Evolutionary conservation across 1,140 invertebrate species (phyloP).

Genomic region (Hyles vespertilio): DNA sequence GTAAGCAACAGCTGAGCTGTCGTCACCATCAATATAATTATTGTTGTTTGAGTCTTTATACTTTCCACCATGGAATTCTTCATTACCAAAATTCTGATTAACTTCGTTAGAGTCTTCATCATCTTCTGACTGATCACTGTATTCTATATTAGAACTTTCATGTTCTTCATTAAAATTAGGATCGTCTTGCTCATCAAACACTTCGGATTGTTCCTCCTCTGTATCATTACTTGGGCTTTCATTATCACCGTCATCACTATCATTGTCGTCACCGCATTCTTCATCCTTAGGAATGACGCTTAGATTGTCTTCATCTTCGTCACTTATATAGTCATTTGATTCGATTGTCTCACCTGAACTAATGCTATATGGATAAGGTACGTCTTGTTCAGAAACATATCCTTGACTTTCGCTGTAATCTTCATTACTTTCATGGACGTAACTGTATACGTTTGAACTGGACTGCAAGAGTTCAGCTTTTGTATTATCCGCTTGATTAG

Average conservation of each 20-base stretch:
- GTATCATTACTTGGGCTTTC: no score
- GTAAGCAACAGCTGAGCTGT: constrained; percentile 43
- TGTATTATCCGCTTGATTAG: constrained; percentile 17
- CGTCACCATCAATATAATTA: constrained; percentile 38
- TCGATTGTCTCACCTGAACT: constrained; percentile 11
- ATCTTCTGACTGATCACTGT: constrained; percentile 18
- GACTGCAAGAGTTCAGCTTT: constrained; percentile 36
- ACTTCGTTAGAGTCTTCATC: constrained; percentile 28
- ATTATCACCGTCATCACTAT: constrained; percentile 16
- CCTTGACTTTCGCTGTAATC: constrained; percentile 13
- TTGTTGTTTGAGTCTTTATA: constrained; percentile 51
- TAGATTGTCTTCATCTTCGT: constrained; percentile 9
- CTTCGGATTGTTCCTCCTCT: constrained; percentile 2
- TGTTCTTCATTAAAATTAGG: constrained; percentile 13
- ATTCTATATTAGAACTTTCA: neutral
- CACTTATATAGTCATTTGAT: constrained; percentile 2
- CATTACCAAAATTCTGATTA: constrained; percentile 37
- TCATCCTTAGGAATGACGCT: constrained; percentile 5
- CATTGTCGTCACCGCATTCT: constrained; percentile 7
- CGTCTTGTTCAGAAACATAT: constrained; percentile 3
- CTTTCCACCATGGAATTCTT: constrained; percentile 28
- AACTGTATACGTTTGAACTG: constrained; percentile 42
- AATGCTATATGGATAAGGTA: neutral
- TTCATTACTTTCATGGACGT: constrained; percentile 21
- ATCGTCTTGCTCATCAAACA: neutral